A percentile compares a stretch with the other conserved stretches of the same genome.
Evolutionary conservation across 2,113 vertebrate genomes (phyloP).

Genomic region (Ceyx cyanopectus): DNA sequence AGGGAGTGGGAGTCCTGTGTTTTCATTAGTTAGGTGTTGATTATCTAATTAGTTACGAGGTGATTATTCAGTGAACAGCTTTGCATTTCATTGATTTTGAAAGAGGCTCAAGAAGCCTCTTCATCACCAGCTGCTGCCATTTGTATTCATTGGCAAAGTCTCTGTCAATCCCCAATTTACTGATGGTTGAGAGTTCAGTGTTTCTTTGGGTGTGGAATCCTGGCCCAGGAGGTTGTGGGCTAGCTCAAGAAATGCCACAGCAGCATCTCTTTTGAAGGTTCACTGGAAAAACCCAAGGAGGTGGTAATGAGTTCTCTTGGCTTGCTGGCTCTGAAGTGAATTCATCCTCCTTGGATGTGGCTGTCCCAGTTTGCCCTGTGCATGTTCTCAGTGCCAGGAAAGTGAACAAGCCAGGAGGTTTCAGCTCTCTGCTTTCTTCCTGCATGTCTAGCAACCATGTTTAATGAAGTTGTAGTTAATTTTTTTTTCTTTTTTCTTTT

Average conservation of each 20-base stretch:
- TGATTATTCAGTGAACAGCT: background rate
- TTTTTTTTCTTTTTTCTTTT: background rate
- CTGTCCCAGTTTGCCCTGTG: background rate
- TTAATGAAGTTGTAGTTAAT: background rate
- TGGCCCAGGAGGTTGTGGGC: background rate
- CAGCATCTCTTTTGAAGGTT: background rate
- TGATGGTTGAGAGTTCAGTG: background rate
- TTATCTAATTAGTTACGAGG: background rate
- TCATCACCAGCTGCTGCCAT: background rate
- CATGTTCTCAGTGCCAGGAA: background rate
- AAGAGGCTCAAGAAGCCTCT: background rate
- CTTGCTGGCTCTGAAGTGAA: background rate
- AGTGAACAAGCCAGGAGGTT: background rate
- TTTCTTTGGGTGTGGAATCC: background rate
- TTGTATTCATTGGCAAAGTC: background rate
- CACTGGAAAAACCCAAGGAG: background rate
- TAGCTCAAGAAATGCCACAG: background rate
- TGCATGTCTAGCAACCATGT: background rate
- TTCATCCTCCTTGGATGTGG: background rate
- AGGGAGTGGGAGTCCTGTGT: background rate
- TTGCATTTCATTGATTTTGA: background rate
- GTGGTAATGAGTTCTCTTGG: background rate
- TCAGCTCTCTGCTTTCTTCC: background rate
- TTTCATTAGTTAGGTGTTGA: background rate
- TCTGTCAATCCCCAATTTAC: background rate